phyloP scores from a whole-genome alignment of 1,140 invertebrate species.

The Stegodyphus mimosarum region DNA sequence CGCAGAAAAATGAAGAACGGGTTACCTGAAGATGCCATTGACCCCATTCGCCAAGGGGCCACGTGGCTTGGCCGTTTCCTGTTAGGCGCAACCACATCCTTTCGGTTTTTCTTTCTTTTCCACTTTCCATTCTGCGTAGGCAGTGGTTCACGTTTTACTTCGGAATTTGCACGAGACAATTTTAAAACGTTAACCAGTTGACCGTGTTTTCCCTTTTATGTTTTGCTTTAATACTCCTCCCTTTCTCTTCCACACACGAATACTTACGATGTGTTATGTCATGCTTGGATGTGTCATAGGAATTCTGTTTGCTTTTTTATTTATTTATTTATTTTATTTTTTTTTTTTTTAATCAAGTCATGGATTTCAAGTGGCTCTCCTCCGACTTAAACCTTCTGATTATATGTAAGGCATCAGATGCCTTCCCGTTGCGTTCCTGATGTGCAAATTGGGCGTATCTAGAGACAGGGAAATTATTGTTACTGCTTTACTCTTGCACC shows the following conservation, averaged over 20 bases:
- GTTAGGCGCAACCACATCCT: constrained; percentile 5
- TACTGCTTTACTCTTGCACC: too few species aligned
- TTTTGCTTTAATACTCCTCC: not conserved
- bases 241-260: too few species aligned
- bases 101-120: not conserved
- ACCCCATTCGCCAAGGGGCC: constrained; percentile 25
- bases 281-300: not conserved
- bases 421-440: too few species aligned
- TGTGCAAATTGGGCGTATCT: too few species aligned
- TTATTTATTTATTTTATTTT: too few species aligned
- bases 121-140: not conserved
- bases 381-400: too few species aligned
- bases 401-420: too few species aligned
- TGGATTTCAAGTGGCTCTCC: too few species aligned
- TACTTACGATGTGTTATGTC: not conserved
- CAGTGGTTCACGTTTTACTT: not conserved
- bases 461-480: too few species aligned
- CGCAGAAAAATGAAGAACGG: constrained; percentile 7
- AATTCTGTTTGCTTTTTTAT: too few species aligned
- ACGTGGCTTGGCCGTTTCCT: constrained; percentile 25
- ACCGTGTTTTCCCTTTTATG: constrained; percentile 2
- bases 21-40: constrained; percentile 52
- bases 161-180: not conserved
- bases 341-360: too few species aligned
- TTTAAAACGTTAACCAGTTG: not conserved